Conservation (phyloP, 2,797 vertebrate genomes). For the Esox masquinongy region DNA sequence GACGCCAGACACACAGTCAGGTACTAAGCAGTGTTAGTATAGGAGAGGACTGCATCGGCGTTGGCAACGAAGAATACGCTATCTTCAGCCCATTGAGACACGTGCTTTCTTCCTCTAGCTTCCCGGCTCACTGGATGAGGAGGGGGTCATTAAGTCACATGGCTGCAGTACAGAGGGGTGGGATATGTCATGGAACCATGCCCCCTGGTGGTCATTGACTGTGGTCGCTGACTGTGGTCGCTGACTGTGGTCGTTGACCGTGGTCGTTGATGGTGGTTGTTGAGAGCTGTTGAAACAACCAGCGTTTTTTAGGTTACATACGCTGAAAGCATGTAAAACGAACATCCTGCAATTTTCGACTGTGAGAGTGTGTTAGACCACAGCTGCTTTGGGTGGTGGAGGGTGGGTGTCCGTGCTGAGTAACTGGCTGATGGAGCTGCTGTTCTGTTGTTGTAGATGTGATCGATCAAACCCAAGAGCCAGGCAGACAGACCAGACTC, state of each 20-base stretch:
- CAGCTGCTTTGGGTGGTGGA: too few species aligned
- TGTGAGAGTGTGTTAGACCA: not conserved
- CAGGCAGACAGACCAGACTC: constrained; percentile 3
- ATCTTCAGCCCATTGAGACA: not conserved
- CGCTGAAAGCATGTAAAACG: not conserved
- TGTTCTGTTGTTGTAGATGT: not conserved
- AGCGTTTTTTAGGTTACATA: not conserved
- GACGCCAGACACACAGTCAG: too few species aligned
- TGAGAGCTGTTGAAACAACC: not conserved
- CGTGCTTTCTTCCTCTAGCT: too few species aligned
- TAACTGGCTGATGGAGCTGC: not conserved
- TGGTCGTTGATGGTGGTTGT: too few species aligned
- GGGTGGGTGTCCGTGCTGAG: not conserved
- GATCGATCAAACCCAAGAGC: not conserved
- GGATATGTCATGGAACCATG: not conserved
- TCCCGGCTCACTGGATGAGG: not conserved
- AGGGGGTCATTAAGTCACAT: not conserved
- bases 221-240: not conserved
- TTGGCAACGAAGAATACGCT: not conserved
- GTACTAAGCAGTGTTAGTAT: not conserved
- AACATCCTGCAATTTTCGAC: not conserved
- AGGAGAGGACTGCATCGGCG: not conserved
- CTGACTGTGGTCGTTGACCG: too few species aligned
- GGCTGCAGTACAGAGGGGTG: not conserved
- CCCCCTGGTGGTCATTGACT: not conserved